Percentiles rank a stretch among this genome's conserved stretches.
Evolutionary conservation across 2,888 invertebrate genomes (phyloP).

Genomic region (Callosobruchus maculatus): DNA sequence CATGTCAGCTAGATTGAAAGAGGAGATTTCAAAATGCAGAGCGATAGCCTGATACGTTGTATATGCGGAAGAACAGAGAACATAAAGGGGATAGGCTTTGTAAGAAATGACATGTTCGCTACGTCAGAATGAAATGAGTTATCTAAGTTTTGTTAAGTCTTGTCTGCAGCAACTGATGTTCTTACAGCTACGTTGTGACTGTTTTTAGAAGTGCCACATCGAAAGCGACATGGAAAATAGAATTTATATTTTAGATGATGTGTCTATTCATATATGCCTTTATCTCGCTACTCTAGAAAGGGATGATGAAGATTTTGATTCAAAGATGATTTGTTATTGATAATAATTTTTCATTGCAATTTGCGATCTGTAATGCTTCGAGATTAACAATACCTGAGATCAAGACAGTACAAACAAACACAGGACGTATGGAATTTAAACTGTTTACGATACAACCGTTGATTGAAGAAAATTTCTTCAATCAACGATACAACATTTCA

Average conservation of each 20-base stretch:
- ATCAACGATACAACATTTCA: too few species aligned
- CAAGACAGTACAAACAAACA: too few species aligned
- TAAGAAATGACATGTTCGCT: slow-evolving; percentile 12
- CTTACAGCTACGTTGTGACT: background rate
- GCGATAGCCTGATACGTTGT: background rate
- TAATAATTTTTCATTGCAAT: too few species aligned
- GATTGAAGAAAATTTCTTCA: too few species aligned
- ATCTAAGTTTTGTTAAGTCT: slow-evolving; percentile 11
- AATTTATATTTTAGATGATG: background rate
- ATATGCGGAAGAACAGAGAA: background rate
- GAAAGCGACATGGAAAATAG: background rate
- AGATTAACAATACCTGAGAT: too few species aligned
- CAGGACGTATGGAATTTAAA: too few species aligned
- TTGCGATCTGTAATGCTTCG: too few species aligned
- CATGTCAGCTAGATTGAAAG: slow-evolving; percentile 19
- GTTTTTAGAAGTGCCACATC: background rate
- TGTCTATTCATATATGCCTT: background rate
- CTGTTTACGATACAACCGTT: too few species aligned
- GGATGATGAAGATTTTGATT: too few species aligned
- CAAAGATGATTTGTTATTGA: too few species aligned
- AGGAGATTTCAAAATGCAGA: slow-evolving; percentile 20
- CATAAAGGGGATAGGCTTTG: slow-evolving; percentile 16
- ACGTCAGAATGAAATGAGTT: slow-evolving; percentile 8
- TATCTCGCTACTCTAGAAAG: too few species aligned
- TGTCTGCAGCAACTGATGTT: background rate